Evolutionary conservation across 2,888 invertebrate species (phyloP), one percentile per base, ranked within the genome.

Genomic region (Microctonus aethiopoides): DNA sequence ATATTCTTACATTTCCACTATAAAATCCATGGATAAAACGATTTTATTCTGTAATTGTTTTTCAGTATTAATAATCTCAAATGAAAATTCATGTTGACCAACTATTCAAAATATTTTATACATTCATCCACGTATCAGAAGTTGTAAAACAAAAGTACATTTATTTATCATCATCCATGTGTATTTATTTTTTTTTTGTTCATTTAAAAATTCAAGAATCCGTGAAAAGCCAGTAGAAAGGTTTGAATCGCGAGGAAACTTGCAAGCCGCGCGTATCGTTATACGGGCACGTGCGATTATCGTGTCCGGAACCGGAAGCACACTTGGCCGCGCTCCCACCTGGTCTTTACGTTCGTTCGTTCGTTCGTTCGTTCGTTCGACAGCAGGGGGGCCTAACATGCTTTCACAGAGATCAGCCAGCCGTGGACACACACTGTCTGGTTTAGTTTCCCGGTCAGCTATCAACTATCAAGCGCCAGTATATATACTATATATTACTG

Each of bases 271-370:
- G 34, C 56, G 26, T 20, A 36, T 64, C 24, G 54, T 64, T 64
- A 54, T 54, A 62, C 61, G 76, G 20, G 76, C 76, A 78, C 79
- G 79, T 80, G 81, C 84, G 82, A 84, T 84, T 85, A 84, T 84
- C 83, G 73, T 83, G 78, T 76, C 80, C 84, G 85, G 84, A 85
- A 85, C 75, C 83, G 85, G 85, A 85, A 84, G 82, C 79, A 79
- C 81, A 84, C 83, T 85, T 81, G 79, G 81, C 80, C 84, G 85
- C 85, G 83, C 84, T 83, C 81, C 84, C 85, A 85, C 84, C 84
- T 85, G 83, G 84, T 79, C 78, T 73, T 74, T 77, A 46, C 76
- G 61, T 65, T 52, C 64, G 60, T 69, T 71, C 16, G 7, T 67
- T 20, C 76, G 61, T 65, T 52, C 64, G 60, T 69, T 71, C 16